These are phyloP conservation scores for Drosophila pectinifera DNA, from an alignment of 1,140 invertebrate species.

Conservation along the genomic window DNA sequence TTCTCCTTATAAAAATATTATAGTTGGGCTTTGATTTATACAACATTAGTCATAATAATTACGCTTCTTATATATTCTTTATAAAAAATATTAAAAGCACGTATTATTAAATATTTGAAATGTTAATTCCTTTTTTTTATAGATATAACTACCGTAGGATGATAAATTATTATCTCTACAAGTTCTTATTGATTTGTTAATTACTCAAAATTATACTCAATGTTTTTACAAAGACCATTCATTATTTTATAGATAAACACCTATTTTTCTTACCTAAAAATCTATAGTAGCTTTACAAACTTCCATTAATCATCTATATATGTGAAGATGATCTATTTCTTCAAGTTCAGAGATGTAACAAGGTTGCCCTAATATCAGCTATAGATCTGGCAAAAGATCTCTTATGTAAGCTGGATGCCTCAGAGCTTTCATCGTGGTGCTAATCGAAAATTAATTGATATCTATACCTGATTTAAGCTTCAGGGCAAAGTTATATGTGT, in stretches of 20 bases:
- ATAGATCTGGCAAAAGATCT: neutral
- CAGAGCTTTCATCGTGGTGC: conserved; percentile 4
- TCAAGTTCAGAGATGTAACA: conserved; percentile 4
- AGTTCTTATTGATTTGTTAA: neutral
- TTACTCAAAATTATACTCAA: neutral
- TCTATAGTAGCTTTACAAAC: neutral
- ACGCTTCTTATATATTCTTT: too few relatives aligned
- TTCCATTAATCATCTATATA: neutral
- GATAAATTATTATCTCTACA: neutral
- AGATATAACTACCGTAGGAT: neutral
- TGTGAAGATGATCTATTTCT: neutral
- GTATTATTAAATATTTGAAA: too few relatives aligned
- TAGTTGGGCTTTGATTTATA: too few relatives aligned
- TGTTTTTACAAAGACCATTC: too few relatives aligned
- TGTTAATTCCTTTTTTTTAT: too few relatives aligned
- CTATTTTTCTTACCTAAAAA: neutral
- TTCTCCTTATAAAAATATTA: too few relatives aligned
- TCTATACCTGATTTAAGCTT: conserved; percentile 4
- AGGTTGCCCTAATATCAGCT: neutral
- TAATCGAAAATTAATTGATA: conserved; percentile 29
- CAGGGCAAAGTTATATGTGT: neutral
- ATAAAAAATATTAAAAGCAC: too few relatives aligned
- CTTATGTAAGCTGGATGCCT: conserved; percentile 2
- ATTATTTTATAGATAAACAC: neutral
- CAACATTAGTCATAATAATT: too few relatives aligned